phyloP scores from a whole-genome alignment of 2,888 invertebrate species.

The Acanthosepion lycidas region DNA sequence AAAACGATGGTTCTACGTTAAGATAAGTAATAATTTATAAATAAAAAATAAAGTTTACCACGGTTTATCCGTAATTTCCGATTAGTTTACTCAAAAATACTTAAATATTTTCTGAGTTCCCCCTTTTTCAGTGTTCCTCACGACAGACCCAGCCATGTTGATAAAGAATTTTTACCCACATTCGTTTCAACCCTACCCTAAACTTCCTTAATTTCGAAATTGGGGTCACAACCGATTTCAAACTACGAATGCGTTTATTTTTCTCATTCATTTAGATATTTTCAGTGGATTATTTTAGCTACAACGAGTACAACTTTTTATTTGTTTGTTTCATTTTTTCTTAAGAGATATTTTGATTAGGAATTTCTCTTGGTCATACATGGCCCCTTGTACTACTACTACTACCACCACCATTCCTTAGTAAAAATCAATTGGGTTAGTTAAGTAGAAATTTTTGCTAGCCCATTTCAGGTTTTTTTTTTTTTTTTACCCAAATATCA shows the following conservation, averaged over 20 bases:
- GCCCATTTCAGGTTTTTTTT: neutral
- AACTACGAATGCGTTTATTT: neutral
- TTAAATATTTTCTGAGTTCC: neutral
- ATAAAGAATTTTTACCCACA: neutral
- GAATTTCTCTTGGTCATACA: neutral
- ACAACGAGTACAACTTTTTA: neutral
- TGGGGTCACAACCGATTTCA: neutral
- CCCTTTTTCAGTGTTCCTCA: neutral
- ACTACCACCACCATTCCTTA: neutral
- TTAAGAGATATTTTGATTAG: neutral
- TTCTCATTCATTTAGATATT: neutral
- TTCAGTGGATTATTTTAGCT: neutral
- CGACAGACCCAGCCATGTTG: neutral
- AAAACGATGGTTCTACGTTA: neutral
- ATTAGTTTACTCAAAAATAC: too few species aligned
- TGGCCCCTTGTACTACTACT: neutral
- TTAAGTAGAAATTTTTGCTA: neutral
- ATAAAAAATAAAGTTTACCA: too few species aligned
- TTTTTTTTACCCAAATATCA: neutral
- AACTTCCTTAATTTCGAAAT: neutral
- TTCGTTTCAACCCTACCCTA: neutral
- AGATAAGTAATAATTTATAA: too few species aligned
- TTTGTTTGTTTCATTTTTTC: neutral
- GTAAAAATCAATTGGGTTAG: neutral
- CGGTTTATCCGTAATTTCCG: too few species aligned